A percentile compares a stretch with the other conserved stretches of the same genome.
Evolutionary conservation across 2,113 vertebrate genomes (phyloP).

Genomic region (Pachycephala philippinensis): DNA sequence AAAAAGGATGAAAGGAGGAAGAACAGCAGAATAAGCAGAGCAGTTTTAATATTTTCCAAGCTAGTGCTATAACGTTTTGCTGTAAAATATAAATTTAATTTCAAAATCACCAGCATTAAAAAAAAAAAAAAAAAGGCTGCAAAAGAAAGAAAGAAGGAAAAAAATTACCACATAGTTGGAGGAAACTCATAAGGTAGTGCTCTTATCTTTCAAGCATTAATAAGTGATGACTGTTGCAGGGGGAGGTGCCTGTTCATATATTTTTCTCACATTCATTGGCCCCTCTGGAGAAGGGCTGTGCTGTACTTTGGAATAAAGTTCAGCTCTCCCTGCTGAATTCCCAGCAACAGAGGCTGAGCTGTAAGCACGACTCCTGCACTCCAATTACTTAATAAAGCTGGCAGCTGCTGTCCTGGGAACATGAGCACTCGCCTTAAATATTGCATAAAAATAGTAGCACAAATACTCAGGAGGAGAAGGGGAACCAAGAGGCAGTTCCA

Average conservation of each 20-base stretch:
- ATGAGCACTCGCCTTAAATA: neutral
- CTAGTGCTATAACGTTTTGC: fast-evolving
- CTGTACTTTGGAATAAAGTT: neutral
- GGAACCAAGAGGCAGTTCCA: fast-evolving
- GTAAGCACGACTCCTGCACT: neutral
- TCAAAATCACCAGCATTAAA: neutral
- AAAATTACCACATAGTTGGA: neutral
- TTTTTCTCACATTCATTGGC: neutral
- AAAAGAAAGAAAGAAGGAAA: neutral
- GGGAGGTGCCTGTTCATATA: neutral
- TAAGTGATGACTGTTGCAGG: neutral
- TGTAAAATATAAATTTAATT: neutral
- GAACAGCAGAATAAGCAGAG: neutral
- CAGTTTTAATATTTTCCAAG: neutral
- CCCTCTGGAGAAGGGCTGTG: neutral
- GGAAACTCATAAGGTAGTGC: neutral
- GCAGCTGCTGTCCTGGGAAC: neutral
- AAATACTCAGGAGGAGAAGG: neutral
- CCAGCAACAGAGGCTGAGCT: neutral
- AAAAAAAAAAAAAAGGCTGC: neutral
- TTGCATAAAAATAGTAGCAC: neutral
- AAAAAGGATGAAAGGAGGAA: neutral
- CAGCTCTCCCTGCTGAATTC: neutral
- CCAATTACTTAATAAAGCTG: slow-evolving; percentile 26
- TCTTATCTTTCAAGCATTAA: neutral